These are phyloP conservation scores for Drosophila hydei DNA, from an alignment of 1,140 invertebrate species.

Conservation along the genomic window DNA sequence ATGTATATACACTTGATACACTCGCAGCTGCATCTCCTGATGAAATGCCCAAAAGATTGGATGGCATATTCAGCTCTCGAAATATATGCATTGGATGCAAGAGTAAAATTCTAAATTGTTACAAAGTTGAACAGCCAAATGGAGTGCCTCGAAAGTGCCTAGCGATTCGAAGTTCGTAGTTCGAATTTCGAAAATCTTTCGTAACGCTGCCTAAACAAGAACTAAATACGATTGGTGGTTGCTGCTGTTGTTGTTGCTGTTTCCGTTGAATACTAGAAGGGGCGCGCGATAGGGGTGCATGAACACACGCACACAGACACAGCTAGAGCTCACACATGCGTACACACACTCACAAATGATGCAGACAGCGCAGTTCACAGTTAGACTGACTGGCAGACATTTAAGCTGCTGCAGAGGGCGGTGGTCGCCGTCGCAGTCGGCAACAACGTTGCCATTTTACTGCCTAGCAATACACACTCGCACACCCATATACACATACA, in stretches of 20 bases:
- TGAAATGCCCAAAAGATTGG: background rate
- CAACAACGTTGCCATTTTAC: constrained; percentile 33
- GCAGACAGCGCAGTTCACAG: constrained; percentile 59
- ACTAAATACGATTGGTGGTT: constrained; percentile 22
- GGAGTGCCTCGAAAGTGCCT: constrained; percentile 14
- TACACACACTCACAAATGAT: constrained; percentile 25
- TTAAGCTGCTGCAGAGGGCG: constrained; percentile 74
- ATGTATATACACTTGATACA: too few relatives aligned
- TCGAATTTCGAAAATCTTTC: constrained; percentile 17
- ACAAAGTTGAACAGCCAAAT: constrained; percentile 1
- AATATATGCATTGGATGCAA: background rate
- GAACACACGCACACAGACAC: constrained; percentile 34
- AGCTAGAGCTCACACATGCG: constrained; percentile 28
- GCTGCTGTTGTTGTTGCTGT: constrained; percentile 36
- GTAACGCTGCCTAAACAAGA: constrained; percentile 13
- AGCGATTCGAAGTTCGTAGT: background rate
- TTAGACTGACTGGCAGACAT: constrained; percentile 78
- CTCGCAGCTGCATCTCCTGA: background rate
- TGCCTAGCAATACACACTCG: constrained; percentile 32
- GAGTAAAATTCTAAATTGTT: background rate
- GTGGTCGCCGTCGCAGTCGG: constrained; percentile 62
- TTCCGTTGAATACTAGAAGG: constrained; percentile 12
- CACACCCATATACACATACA: constrained; percentile 13
- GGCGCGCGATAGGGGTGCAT: constrained; percentile 27
- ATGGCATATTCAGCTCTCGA: background rate